These are phyloP conservation scores for Meteorus sp. DNA, from an alignment of 1,140 invertebrate species.

Conservation along the genomic window DNA sequence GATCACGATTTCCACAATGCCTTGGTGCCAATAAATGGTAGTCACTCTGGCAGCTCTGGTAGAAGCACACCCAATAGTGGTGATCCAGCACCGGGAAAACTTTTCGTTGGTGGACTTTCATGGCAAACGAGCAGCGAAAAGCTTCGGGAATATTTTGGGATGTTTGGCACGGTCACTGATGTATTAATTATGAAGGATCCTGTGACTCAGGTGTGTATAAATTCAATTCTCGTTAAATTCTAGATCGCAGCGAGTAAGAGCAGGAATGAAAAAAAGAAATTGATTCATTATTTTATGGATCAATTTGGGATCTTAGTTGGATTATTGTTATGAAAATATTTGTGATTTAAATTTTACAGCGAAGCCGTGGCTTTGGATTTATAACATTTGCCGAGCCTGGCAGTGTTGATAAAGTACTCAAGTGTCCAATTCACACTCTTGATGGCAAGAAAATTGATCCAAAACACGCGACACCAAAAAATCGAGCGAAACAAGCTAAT, in stretches of 20 bases:
- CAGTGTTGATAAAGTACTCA: conserved; percentile 86
- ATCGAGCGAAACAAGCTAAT: conserved; percentile 80
- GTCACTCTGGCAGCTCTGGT: conserved; percentile 70
- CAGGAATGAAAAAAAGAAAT: conserved; percentile 4
- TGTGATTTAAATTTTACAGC: conserved; percentile 64
- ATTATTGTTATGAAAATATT: too few species aligned
- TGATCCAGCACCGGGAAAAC: conserved; percentile 83
- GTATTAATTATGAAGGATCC: conserved; percentile 94
- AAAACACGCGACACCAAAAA: conserved; percentile 90
- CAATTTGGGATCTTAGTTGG: too few species aligned
- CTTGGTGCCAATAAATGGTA: conserved; percentile 63
- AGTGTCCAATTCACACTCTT: conserved; percentile 86
- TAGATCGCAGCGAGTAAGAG: neutral
- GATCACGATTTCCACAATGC: conserved; percentile 67
- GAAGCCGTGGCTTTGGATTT: conserved; percentile 91
- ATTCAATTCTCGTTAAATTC: neutral
- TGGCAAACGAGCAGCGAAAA: conserved; percentile 92
- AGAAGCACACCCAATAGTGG: conserved; percentile 70
- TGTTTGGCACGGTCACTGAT: conserved; percentile 90
- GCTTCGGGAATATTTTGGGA: conserved; percentile 85
- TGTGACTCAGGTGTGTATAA: conserved; percentile 78
- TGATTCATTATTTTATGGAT: neutral
- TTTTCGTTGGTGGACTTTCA: conserved; percentile 87
- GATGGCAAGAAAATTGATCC: conserved; percentile 95
- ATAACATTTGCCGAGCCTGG: conserved; percentile 89